Percentiles rank a stretch among this genome's conserved stretches.
These are phyloP conservation scores for Synanthedon formicaeformis DNA, from an alignment of 2,888 invertebrate species.

Conservation along the genomic window DNA sequence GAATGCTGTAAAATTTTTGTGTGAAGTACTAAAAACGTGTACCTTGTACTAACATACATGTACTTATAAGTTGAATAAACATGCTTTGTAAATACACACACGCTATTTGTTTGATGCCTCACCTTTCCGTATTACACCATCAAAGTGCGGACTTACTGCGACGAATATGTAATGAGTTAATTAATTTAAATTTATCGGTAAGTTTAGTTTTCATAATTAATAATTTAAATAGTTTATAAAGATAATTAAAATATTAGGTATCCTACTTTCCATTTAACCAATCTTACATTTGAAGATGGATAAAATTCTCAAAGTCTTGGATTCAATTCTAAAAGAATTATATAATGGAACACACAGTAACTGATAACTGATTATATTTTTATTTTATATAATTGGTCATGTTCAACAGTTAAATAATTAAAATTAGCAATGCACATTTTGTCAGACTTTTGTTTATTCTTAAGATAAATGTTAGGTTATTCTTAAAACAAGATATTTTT, in stretches of 20 bases:
- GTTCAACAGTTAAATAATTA: too few species aligned
- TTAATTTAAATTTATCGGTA: constrained; percentile 1
- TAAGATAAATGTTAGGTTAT: too few species aligned
- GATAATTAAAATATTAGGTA: not conserved
- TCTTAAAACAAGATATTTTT: too few species aligned
- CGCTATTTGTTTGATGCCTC: constrained; percentile 45
- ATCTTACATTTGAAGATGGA: too few species aligned
- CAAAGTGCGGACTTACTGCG: constrained; percentile 7
- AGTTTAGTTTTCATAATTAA: not conserved
- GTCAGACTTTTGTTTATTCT: too few species aligned
- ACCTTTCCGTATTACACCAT: constrained; percentile 28
- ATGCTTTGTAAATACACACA: constrained; percentile 33
- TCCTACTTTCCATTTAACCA: not conserved
- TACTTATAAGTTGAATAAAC: constrained; percentile 43
- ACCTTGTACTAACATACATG: constrained; percentile 32
- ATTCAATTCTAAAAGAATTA: not conserved
- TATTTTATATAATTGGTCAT: too few species aligned
- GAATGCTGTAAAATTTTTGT: constrained; percentile 27
- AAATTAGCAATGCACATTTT: too few species aligned
- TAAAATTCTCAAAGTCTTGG: not conserved
- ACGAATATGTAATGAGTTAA: constrained; percentile 3
- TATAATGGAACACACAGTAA: not conserved
- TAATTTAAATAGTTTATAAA: not conserved
- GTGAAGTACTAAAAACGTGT: constrained; percentile 25
- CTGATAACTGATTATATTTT: too few species aligned